phyloP scores from a whole-genome alignment of 1,140 invertebrate genomes.

The Acromyrmex charruanus region DNA sequence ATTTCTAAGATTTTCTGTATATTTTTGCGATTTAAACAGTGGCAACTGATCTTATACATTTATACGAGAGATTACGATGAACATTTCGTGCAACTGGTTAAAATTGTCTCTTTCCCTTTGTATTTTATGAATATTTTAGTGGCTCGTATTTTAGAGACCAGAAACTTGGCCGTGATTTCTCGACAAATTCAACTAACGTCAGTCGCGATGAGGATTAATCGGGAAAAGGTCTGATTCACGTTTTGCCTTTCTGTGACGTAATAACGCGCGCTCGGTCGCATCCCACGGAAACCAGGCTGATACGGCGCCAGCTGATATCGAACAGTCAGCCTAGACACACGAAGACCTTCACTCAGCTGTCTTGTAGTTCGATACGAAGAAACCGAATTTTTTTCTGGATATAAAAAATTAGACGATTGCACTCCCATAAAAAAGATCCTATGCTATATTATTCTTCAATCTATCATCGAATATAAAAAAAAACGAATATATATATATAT shows the following conservation, averaged over 20 bases:
- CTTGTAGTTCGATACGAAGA: constrained; percentile 47
- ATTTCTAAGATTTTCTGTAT: not conserved
- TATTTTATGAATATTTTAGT: not conserved
- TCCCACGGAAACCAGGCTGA: constrained; percentile 57
- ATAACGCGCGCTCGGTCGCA: constrained; percentile 30
- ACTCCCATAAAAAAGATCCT: too few relatives aligned
- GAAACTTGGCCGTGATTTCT: not conserved
- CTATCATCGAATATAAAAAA: too few relatives aligned
- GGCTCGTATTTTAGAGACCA: not conserved
- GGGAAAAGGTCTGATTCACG: constrained; percentile 48
- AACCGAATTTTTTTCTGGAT: constrained; percentile 15
- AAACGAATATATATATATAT: too few relatives aligned
- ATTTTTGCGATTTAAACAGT: not conserved
- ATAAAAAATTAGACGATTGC: too few relatives aligned
- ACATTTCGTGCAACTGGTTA: not conserved
- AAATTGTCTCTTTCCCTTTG: not conserved
- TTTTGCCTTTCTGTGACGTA: constrained; percentile 23
- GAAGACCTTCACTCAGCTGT: constrained; percentile 63
- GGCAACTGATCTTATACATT: not conserved
- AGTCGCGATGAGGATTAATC: not conserved
- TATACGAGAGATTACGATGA: not conserved
- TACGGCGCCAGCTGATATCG: constrained; percentile 75
- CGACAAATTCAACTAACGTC: constrained; percentile 8
- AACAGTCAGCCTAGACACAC: constrained; percentile 66
- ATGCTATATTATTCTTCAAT: too few relatives aligned